Percentiles rank a stretch among this genome's conserved stretches.
Evolutionary conservation across 2,797 vertebrate species (phyloP).

Genomic region (Pseudochaenichthys georgianus): DNA sequence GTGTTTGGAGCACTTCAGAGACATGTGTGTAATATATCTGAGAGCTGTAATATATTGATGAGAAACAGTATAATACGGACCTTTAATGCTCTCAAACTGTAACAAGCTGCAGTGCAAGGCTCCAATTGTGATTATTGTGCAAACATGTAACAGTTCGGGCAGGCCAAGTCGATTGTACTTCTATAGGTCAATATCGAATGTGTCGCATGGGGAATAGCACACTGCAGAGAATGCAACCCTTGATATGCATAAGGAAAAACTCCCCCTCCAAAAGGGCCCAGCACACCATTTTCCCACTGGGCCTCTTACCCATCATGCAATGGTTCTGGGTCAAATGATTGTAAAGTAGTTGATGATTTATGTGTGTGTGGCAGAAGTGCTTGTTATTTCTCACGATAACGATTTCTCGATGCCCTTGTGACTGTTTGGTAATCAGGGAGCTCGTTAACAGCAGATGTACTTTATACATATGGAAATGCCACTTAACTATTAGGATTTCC

Average conservation of each 20-base stretch:
- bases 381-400: neutral
- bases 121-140: neutral
- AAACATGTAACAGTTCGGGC: neutral
- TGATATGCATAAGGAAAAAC: neutral
- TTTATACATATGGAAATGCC: neutral
- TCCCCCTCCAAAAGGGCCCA: neutral
- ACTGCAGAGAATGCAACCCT: neutral
- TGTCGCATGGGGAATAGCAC: neutral
- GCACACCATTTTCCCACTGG: neutral
- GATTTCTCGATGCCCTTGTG: neutral
- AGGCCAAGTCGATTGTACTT: too few species aligned
- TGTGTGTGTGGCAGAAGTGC: neutral
- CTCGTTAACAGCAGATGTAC: neutral
- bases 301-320: neutral
- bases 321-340: neutral
- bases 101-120: neutral
- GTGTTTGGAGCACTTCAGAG: too few species aligned
- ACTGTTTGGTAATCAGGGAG: slow-evolving; percentile 1
- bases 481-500: neutral
- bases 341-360: neutral
- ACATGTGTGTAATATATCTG: too few species aligned
- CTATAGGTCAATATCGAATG: neutral
- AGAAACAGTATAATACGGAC: too few species aligned
- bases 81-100: neutral
- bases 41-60: too few species aligned